Evolutionary conservation across 1,140 invertebrate genomes (phyloP).

Genomic region (Nomia melanderi): DNA sequence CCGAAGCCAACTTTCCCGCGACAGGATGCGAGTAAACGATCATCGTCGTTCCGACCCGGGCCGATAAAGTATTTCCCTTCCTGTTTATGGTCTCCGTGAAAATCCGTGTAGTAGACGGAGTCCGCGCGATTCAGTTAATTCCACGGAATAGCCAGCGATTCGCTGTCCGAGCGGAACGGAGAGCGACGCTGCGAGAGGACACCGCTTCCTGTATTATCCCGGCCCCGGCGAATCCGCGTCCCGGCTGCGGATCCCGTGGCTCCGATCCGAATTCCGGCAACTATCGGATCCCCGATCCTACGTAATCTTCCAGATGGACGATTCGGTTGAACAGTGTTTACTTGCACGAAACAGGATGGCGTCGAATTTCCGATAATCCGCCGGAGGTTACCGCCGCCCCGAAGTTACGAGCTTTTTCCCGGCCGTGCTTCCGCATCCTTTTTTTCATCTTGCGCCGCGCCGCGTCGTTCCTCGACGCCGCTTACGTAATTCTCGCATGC

Average conservation of each 20-base stretch:
- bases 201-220: constrained; percentile 41
- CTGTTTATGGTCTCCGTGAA: constrained; percentile 30
- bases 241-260: constrained; percentile 3
- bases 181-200: constrained; percentile 9
- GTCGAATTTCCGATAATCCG: constrained; percentile 51
- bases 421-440: not conserved
- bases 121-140: constrained; percentile 51
- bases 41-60: constrained; percentile 9
- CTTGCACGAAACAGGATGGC: constrained; percentile 38
- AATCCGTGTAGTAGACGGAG: constrained; percentile 13
- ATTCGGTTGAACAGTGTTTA: constrained; percentile 56
- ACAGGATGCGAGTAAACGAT: not conserved
- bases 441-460: not conserved
- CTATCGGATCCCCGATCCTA: constrained; percentile 26
- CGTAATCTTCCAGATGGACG: constrained; percentile 56
- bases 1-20: not conserved
- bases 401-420: constrained; percentile 32
- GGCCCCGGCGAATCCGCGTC: not conserved
- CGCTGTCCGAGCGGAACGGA: not conserved
- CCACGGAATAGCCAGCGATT: constrained; percentile 39
- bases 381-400: not conserved
- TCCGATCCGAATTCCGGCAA: constrained; percentile 42
- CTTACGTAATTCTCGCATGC: not conserved
- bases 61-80: constrained; percentile 38
- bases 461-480: no score